phyloP scores from a whole-genome alignment of 2,113 vertebrate genomes.

The Sminthopsis crassicaudata region DNA sequence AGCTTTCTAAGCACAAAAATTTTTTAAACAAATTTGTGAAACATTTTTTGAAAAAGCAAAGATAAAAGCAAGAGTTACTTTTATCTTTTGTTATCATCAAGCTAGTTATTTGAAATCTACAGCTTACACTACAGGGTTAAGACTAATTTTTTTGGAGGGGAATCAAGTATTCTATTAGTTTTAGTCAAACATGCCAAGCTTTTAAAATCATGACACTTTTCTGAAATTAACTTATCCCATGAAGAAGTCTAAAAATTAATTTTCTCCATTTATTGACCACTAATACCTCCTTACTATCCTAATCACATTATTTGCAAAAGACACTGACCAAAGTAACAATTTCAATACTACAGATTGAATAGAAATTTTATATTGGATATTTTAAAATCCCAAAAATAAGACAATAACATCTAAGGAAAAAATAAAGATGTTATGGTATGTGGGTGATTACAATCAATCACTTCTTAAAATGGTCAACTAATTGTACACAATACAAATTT shows the following conservation, averaged over 20 bases:
- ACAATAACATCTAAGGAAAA: conserved; percentile 71
- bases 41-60: neutral
- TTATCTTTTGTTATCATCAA: conserved; percentile 43
- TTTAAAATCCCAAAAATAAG: conserved; percentile 69
- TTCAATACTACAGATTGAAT: conserved; percentile 67
- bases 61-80: conserved; percentile 47
- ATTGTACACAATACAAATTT: conserved; percentile 77
- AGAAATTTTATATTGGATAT: conserved; percentile 70
- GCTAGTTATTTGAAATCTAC: neutral
- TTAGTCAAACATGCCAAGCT: conserved; percentile 55
- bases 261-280: neutral
- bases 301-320: conserved; percentile 66
- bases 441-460: conserved; percentile 62
- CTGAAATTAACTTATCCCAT: conserved; percentile 39
- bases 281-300: conserved; percentile 56
- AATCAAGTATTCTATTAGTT: conserved; percentile 64
- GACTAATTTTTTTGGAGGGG: conserved; percentile 27
- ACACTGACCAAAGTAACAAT: conserved; percentile 72
- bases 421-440: conserved; percentile 59
- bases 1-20: neutral
- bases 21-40: neutral
- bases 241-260: neutral
- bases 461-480: conserved; percentile 72
- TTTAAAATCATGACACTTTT: conserved; percentile 50
- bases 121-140: conserved; percentile 53